Conservation (phyloP, 1,140 invertebrate genomes). For the Platyscapa corneri region DNA sequence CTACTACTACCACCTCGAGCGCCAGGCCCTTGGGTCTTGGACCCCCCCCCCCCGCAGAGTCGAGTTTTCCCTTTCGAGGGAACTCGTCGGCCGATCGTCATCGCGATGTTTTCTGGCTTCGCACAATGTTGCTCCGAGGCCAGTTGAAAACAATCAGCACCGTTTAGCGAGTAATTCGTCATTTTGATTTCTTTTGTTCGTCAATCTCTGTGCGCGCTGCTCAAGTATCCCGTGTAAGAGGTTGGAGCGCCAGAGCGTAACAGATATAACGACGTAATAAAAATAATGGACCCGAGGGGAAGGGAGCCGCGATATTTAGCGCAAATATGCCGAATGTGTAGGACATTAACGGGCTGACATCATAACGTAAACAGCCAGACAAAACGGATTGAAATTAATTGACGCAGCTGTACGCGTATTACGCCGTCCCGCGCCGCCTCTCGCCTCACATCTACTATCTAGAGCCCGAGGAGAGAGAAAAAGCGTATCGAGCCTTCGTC, state of each 20-base stretch:
- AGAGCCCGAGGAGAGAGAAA: not conserved
- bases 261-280: not conserved
- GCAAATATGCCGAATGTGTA: not conserved
- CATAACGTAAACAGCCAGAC: not conserved
- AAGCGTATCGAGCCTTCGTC: not conserved
- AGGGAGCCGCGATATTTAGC: not conserved
- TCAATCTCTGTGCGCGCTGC: not conserved
- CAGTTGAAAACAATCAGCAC: too few relatives aligned
- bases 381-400: conserved; percentile 10
- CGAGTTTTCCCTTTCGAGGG: not conserved
- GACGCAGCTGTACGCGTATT: not conserved
- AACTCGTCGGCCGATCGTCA: too few relatives aligned
- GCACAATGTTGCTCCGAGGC: too few relatives aligned
- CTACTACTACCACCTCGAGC: too few relatives aligned
- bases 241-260: not conserved
- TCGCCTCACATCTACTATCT: too few relatives aligned
- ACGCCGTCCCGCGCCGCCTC: not conserved
- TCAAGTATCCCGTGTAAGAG: not conserved
- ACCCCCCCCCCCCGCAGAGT: not conserved
- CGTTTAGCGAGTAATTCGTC: too few relatives aligned
- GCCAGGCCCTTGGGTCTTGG: too few relatives aligned
- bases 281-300: not conserved
- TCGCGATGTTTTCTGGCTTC: too few relatives aligned
- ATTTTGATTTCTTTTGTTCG: not conserved
- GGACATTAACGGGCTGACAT: not conserved